These are phyloP conservation scores for Heliconius charithonia DNA, from an alignment of 2,888 invertebrate species.

Conservation along the genomic window DNA sequence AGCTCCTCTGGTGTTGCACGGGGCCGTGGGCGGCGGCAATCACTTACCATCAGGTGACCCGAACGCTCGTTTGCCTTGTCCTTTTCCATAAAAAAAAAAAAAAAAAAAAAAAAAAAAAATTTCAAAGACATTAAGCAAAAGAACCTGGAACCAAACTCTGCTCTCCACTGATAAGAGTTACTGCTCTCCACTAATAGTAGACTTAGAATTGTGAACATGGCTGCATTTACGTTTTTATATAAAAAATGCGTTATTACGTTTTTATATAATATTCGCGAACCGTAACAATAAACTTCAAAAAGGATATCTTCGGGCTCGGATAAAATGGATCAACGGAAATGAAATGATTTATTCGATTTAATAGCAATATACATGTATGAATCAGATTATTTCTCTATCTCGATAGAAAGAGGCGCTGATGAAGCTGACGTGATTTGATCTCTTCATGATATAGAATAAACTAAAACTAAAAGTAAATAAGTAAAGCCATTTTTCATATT, in stretches of 20 bases:
- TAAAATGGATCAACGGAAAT: slow-evolving; percentile 1
- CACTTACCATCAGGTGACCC: no score
- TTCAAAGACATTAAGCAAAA: not conserved
- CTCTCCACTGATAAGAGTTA: no score
- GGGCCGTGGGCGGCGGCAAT: no score
- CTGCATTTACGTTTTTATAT: not conserved
- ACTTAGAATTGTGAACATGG: not conserved
- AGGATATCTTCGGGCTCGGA: not conserved
- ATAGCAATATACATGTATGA: not conserved
- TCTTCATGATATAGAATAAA: slow-evolving; percentile 52
- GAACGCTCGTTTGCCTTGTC: no score
- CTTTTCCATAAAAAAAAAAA: no score
- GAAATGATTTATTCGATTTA: slow-evolving; percentile 7
- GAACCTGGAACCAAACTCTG: not conserved
- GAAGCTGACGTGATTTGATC: slow-evolving; percentile 53
- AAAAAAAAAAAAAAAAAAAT: no score
- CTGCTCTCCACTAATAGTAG: no score
- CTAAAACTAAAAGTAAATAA: not conserved
- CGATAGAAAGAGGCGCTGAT: slow-evolving; percentile 43
- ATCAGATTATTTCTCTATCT: slow-evolving; percentile 3
- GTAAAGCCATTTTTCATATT: not conserved
- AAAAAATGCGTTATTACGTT: no score
- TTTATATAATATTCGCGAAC: not conserved
- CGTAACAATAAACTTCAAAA: not conserved
- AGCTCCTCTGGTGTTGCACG: no score